Base-by-base conservation (phyloP, 1,140 invertebrate genomes). In the Helicoverpa zea region DNA sequence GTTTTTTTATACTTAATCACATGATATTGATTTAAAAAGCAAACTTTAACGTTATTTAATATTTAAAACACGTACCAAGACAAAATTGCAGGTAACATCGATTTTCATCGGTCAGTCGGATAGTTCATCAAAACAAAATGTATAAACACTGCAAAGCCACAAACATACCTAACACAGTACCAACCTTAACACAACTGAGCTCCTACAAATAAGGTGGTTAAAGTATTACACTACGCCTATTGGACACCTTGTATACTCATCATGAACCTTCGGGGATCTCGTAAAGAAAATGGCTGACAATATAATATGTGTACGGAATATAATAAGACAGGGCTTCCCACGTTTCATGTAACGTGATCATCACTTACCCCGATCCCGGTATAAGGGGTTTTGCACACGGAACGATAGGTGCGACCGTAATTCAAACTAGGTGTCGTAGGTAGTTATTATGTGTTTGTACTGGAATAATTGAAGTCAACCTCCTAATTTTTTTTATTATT, bases 211-310 rank as follows among this genome's bases (percentile, higher is more conserved):
- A 68, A 68, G 64, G 43, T 49, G 16, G 35, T 68, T 49, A 23
- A 49, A 68, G 43, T 68, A 68, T 18, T 16, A 66, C 35, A 68
- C 43, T 11, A 16, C 47, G 35, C 64, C 35, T 49, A 68, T 68
- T 51, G 43, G 43, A 68, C 64, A 68, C 16, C 64, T 11, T 49
- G 12, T 66, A 66, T 66, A 66, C n/a, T 49, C 16, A 68, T 68
- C 64, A 23, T 23, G 43, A 11, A 43, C 43, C 35, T 49, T 4
- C n/a, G 64, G 49, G 30, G 56, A 73, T 73, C 14, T 73, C 54
- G 43, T 73, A 43, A 73, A 43, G 70, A 73, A 73, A 72, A 72
- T 54, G 35, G 49, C 49, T 54, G 52, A 73, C 70, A 58, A 54
- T 58, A 18, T 73, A 43, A 58, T 58, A 58, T 73, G 30, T 73